Percentiles rank a stretch among this genome's conserved stretches.
Evolutionary conservation across 2,888 invertebrate species (phyloP).

Genomic region (Archaeoteleia sp.): DNA sequence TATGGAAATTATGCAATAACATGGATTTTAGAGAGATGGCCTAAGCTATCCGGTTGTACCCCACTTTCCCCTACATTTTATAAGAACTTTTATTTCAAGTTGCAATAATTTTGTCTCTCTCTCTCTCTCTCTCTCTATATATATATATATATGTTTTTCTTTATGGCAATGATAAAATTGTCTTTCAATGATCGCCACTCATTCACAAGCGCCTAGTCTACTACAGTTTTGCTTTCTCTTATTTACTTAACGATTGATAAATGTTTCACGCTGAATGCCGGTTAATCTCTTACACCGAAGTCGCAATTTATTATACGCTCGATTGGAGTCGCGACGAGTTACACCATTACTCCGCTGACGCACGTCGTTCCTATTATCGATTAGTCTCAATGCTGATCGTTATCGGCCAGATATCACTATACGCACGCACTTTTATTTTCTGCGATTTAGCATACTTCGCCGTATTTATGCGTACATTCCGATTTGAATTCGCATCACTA

Average conservation of each 20-base stretch:
- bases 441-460: conserved; percentile 19
- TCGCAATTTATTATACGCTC: conserved; percentile 53
- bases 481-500: conserved; percentile 32
- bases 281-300: conserved; percentile 45
- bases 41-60: no score
- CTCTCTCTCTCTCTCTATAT: no score
- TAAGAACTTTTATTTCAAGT: no score
- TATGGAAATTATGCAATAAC: no score
- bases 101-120: no score
- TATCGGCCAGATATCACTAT: conserved; percentile 31
- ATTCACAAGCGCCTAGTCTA: conserved; percentile 14
- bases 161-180: conserved; percentile 25
- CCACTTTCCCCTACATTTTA: no score
- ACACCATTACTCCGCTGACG: conserved; percentile 39
- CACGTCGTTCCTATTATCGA: conserved; percentile 52
- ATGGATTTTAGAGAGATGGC: no score
- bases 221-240: conserved; percentile 42
- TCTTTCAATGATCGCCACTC: conserved; percentile 33
- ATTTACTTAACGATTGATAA: conserved; percentile 54
- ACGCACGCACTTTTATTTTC: conserved; percentile 21
- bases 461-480: conserved; percentile 10
- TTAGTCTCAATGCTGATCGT: conserved; percentile 51
- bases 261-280: conserved; percentile 47
- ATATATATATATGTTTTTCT: neutral
- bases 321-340: conserved; percentile 48